Evolutionary conservation across 2,888 invertebrate genomes (phyloP).

Genomic region (Diploptera punctata): DNA sequence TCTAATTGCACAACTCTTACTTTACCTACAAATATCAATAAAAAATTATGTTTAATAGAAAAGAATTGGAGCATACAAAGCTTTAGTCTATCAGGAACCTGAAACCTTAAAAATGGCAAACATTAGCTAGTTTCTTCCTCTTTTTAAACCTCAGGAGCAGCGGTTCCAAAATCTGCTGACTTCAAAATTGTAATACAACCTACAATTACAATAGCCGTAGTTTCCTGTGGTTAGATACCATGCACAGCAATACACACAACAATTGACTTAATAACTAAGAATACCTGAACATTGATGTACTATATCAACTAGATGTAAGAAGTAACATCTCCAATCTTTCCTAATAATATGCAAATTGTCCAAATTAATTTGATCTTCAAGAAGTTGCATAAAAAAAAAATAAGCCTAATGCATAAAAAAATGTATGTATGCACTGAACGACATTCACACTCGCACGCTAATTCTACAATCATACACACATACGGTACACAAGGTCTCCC

Average conservation of each 20-base stretch:
- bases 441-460: conserved; percentile 15
- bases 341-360: background rate
- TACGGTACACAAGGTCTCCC: conserved; percentile 15
- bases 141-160: background rate
- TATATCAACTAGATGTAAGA: conserved; percentile 3
- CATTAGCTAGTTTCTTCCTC: conserved; percentile 1
- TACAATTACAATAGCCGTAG: background rate
- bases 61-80: conserved; percentile 5
- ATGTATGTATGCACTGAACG: conserved; percentile 12
- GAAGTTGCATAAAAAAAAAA: background rate
- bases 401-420: conserved; percentile 15
- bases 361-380: background rate
- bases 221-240: conserved; percentile 1
- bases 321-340: background rate
- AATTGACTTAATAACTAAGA: background rate
- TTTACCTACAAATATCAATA: background rate
- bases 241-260: background rate
- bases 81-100: conserved; percentile 13
- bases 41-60: background rate
- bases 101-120: conserved; percentile 26
- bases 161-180: no score
- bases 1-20: conserved; percentile 1
- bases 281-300: conserved; percentile 2
- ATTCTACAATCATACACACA: conserved; percentile 9
- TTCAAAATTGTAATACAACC: background rate